Evolutionary conservation across 2,113 vertebrate species (phyloP).

Genomic region (Eleginops maclovinus): DNA sequence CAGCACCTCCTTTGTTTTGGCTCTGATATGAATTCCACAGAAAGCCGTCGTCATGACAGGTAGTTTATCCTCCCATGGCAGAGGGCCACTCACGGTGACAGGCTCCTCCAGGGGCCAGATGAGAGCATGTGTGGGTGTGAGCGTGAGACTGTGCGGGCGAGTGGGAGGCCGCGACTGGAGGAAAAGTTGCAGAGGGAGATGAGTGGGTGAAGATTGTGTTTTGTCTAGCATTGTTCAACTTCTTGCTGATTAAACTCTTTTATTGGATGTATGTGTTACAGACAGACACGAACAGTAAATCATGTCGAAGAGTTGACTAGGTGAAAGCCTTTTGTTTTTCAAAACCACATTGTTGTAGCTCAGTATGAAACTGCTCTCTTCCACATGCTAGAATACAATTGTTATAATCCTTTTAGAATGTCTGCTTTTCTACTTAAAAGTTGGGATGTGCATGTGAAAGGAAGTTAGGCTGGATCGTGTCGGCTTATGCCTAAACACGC

Average conservation of each 20-base stretch:
- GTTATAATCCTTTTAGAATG: slow-evolving; percentile 12
- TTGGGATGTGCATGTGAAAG: neutral
- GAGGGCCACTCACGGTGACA: slow-evolving; percentile 79
- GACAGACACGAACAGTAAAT: slow-evolving; percentile 11
- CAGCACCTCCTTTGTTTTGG: slow-evolving; percentile 81
- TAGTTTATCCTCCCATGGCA: slow-evolving; percentile 82
- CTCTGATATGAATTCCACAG: slow-evolving; percentile 84
- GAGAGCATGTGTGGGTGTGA: slow-evolving; percentile 59
- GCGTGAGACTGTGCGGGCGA: neutral
- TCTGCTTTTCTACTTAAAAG: slow-evolving; percentile 12
- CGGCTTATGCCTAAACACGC: slow-evolving; percentile 40
- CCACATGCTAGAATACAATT: slow-evolving; percentile 7
- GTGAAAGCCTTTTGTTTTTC: neutral
- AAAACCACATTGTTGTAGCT: slow-evolving; percentile 9
- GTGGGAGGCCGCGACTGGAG: neutral
- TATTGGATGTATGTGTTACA: neutral
- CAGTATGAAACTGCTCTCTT: neutral
- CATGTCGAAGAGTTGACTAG: slow-evolving; percentile 17
- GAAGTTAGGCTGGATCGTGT: slow-evolving; percentile 34
- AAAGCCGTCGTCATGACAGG: slow-evolving; percentile 80
- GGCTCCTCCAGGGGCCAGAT: slow-evolving; percentile 64
- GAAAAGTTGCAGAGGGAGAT: slow-evolving; percentile 1
- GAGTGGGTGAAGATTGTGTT: slow-evolving; percentile 33
- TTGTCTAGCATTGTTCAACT: slow-evolving; percentile 27
- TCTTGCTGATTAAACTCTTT: slow-evolving; percentile 34